Evolutionary conservation across 2,888 invertebrate species (phyloP).

Genomic region (Pterobdella sp.): DNA sequence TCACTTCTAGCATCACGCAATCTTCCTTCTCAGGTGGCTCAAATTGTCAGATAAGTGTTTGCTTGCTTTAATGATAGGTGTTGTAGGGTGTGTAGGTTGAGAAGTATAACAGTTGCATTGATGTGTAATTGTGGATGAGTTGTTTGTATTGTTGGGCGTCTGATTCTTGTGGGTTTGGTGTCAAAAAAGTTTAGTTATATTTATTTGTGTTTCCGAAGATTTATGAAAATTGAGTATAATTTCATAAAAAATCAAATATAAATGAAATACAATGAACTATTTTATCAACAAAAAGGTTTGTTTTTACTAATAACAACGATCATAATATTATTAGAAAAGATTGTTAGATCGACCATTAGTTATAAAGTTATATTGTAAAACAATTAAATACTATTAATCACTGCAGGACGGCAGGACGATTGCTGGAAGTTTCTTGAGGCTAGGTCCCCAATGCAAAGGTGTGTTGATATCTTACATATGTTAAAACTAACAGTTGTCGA

Average conservation of each 20-base stretch:
- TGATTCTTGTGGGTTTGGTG: background rate
- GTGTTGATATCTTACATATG: background rate
- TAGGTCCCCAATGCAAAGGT: constrained; percentile 26
- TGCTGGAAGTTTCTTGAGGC: constrained; percentile 12
- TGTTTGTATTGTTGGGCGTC: background rate
- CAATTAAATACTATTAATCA: background rate
- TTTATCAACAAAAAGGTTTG: too few species aligned
- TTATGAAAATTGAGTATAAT: too few species aligned
- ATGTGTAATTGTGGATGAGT: background rate
- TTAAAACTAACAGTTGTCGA: background rate
- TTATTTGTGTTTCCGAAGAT: too few species aligned
- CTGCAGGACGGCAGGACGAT: constrained; percentile 20
- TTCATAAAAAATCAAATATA: too few species aligned
- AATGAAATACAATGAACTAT: too few species aligned
- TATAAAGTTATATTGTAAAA: too few species aligned
- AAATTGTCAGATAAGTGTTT: background rate
- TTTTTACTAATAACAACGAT: too few species aligned
- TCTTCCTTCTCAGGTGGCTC: constrained; percentile 12
- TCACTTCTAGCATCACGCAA: constrained; percentile 16
- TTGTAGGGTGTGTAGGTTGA: too few species aligned
- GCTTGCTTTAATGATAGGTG: background rate
- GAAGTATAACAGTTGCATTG: too few species aligned
- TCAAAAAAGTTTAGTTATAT: too few species aligned
- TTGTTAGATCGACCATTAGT: too few species aligned
- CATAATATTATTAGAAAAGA: too few species aligned